Base-by-base conservation (phyloP, 1,140 invertebrate genomes). In the Micrasema minimum region DNA sequence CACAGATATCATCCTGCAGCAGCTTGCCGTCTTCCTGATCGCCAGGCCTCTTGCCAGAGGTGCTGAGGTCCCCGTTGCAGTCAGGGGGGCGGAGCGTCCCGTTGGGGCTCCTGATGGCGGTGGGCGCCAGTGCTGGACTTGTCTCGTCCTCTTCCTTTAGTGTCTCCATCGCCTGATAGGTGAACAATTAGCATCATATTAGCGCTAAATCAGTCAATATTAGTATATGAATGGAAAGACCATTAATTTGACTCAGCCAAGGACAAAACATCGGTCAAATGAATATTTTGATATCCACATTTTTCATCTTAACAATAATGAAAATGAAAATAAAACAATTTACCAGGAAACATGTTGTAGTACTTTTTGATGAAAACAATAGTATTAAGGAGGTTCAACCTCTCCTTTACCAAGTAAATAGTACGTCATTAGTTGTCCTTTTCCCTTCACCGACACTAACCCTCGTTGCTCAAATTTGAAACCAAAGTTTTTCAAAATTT, bases 381-480 rank as follows among this genome's bases (percentile, higher is more conserved):
- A n/a, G n/a, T n/a, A n/a, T n/a, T n/a, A n/a, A 20, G 57, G 43
- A 10, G 61, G 11, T 2, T 75, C 65, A 2, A 64, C 55, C 41
- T 84, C 83, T 26, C 83, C 82, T 80, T 89, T 89, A n/a, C 91
- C 92, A 68, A 91, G 85, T 35, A 99, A 84, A 80, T 97, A 98
- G 81, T 96, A 97, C 0, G 96, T 98, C 89, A 96, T 92, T 11
- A 98, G 86, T 81, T 97, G 93, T 3, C 96, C 96, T 81, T 98
- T 98, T 48, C 96, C 96, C 80, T 98, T 98, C 3, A 98, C 95
- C 4, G 92, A 90, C 0, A 98, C 94, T 43, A 97, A 82, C 2
- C 96, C 96, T 1, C 96, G 88, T 77, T 96, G 94, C 79, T 95
- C 93, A 80, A 97, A 98, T 46, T 90, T 90, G 79, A 95, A 98